phyloP scores from a whole-genome alignment of 2,113 vertebrate species.

The Sinocyclocheilus grahami region DNA sequence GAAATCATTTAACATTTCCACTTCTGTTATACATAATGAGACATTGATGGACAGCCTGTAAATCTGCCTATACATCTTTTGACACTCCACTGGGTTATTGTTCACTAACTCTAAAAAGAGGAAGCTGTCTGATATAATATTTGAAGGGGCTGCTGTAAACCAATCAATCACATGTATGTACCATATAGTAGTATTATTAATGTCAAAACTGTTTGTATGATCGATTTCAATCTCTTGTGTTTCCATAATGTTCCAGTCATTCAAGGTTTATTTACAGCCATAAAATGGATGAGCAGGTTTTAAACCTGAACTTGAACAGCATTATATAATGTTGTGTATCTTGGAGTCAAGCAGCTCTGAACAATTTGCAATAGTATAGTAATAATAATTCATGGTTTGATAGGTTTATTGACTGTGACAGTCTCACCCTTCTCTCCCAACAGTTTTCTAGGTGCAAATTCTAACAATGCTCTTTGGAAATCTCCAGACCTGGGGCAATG shows the following conservation, averaged over 20 bases:
- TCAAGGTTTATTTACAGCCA: neutral
- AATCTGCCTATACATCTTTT: neutral
- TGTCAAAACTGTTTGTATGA: neutral
- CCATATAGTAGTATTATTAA: neutral
- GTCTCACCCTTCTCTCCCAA: neutral
- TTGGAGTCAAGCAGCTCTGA: neutral
- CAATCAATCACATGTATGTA: constrained; percentile 9
- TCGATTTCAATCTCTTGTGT: constrained; percentile 17
- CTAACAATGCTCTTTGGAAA: constrained; percentile 76
- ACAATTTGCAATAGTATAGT: neutral
- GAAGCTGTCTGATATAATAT: constrained; percentile 17
- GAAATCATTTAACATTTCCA: neutral
- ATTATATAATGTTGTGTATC: neutral
- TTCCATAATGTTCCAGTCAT: neutral
- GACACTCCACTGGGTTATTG: neutral
- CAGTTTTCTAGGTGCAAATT: constrained; percentile 66
- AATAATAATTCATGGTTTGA: neutral
- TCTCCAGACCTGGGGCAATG: constrained; percentile 73
- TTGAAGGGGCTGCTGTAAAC: constrained; percentile 21
- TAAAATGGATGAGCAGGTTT: neutral
- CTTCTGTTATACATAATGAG: neutral
- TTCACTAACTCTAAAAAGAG: neutral
- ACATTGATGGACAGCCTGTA: neutral
- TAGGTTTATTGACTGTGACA: neutral
- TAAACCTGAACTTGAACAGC: neutral